phyloP scores from a whole-genome alignment of 2,888 invertebrate species.

The Mylabris sibirica region DNA sequence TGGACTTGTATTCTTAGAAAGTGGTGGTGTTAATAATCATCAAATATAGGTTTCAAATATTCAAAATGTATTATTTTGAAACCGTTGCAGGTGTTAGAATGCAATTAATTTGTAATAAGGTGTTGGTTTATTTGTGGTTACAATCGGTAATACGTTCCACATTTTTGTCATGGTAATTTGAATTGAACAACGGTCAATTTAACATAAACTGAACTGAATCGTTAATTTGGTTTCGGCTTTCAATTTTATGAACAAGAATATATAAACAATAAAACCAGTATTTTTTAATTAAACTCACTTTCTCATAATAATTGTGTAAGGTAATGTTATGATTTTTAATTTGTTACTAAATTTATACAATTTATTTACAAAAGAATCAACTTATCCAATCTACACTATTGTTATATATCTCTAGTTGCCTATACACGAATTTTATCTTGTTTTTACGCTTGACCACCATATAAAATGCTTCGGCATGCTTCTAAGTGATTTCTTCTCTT shows the following conservation, averaged over 20 bases:
- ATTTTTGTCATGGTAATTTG: conserved; percentile 9
- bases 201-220: conserved; percentile 3
- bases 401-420: conserved; percentile 40
- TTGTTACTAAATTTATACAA: too few relatives aligned
- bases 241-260: not conserved
- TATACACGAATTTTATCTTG: conserved; percentile 40
- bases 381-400: conserved; percentile 38
- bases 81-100: not conserved
- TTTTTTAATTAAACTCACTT: not conserved
- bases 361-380: too few relatives aligned
- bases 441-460: conserved; percentile 40
- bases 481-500: conserved; percentile 19
- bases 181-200: conserved; percentile 16
- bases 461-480: conserved; percentile 31
- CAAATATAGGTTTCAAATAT: not conserved
- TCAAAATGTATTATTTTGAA: not conserved
- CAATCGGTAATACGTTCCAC: not conserved
- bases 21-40: not conserved
- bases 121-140: conserved; percentile 10
- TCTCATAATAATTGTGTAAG: not conserved
- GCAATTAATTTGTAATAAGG: conserved; percentile 6
- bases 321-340: not conserved
- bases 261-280: not conserved
- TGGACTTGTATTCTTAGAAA: not conserved
- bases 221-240: not conserved